Base-by-base conservation (phyloP, 64 coral and sea anemone species). In the Montipora sp. region DNA sequence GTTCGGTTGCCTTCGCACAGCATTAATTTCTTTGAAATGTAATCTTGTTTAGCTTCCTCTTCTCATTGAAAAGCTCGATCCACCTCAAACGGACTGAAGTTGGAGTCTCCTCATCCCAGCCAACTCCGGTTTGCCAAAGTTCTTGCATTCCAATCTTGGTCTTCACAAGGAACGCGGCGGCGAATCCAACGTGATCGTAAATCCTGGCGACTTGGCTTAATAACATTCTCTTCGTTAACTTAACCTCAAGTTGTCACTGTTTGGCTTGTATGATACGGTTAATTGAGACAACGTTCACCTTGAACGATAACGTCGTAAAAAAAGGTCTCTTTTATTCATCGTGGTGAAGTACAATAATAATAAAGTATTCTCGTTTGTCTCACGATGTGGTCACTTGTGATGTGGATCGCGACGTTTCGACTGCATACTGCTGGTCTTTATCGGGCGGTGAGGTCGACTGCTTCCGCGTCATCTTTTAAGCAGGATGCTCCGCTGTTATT, bases 121-220 rank as follows among this genome's bases (percentile, higher is more conserved):
- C 43, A 16, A 83, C n/a, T 51, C 89, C 89, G 7, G 14, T 13
- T n/a, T 83, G 78, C 89, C 89, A 91, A 7, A 91, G 47, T 16
- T 83, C 69, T 75, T 91, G 89, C 63, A 83, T 83, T 58, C 48
- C 47, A 22, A 91, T 83, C 59, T 91, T 91, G 14, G 89, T 79
- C 7, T 50, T 58, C 14, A 91, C 59, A 36, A 48, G 50, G 13
- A 91, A 73, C 1, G 89, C 89, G 22, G 89, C 36, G 20, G 89
- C 80, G 19, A 77, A 76, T 53, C 77, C 85, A 2, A 12, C 67
- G 13, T 74, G 92, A 79, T 93, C 92, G 73, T 93, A 88, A 13
- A 93, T 44, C 4, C 15, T 59, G 8, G 92, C 83, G 11, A 93
- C 47, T 3, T 71, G 9, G 8, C 92, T 88, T 18, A 88, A 55